phyloP scores from a whole-genome alignment of 1,140 invertebrate genomes.

The Brachionus sp. region DNA sequence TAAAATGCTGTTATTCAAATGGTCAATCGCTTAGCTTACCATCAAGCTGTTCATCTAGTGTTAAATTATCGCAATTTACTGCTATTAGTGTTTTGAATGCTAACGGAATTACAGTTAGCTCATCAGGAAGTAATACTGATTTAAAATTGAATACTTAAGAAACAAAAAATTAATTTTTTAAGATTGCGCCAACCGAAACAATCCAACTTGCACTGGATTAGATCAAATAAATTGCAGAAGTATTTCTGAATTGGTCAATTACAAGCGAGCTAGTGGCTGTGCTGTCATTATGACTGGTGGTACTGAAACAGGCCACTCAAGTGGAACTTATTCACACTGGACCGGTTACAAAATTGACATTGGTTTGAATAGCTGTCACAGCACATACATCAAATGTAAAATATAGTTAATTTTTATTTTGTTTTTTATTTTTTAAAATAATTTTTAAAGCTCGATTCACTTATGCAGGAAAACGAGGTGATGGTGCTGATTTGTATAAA shows the following conservation, averaged over 20 bases:
- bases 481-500: constrained; percentile 35
- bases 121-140: constrained; percentile 24
- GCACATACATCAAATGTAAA: constrained; percentile 13
- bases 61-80: neutral
- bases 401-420: too few relatives aligned
- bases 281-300: constrained; percentile 9
- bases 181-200: constrained; percentile 4
- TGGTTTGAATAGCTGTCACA: neutral
- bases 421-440: neutral
- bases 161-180: neutral
- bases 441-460: neutral
- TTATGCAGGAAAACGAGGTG: constrained; percentile 10
- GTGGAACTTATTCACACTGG: constrained; percentile 35
- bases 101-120: neutral
- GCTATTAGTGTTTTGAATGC: neutral
- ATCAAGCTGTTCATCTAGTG: neutral
- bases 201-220: constrained; percentile 23
- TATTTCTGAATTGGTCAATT: neutral
- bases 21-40: neutral
- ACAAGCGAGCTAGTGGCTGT: constrained; percentile 14
- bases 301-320: constrained; percentile 24
- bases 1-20: constrained; percentile 37
- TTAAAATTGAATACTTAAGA: neutral
- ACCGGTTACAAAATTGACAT: constrained; percentile 45
- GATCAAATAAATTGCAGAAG: constrained; percentile 33